Conservation (phyloP, 1,140 invertebrate genomes). For the Wasmannia auropunctata region DNA sequence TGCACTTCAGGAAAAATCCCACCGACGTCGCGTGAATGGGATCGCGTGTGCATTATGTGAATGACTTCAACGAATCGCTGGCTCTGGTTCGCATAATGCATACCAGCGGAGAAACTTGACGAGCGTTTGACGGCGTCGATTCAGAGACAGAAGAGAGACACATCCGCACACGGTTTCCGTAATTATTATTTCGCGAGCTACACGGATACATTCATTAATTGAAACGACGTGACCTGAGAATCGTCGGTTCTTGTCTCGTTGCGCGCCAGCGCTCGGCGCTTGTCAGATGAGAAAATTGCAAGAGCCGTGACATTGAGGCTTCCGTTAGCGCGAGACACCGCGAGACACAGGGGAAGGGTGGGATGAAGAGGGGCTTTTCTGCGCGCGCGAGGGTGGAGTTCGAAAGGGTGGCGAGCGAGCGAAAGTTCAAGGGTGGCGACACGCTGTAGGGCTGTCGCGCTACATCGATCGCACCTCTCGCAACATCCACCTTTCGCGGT, state of each 20-base stretch:
- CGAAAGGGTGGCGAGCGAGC: conserved; percentile 52
- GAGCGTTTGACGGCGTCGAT: background rate
- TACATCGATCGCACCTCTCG: conserved; percentile 78
- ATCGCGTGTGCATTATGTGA: conserved; percentile 37
- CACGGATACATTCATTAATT: conserved; percentile 70
- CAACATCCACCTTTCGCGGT: conserved; percentile 61
- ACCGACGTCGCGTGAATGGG: conserved; percentile 49
- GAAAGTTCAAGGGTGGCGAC: conserved; percentile 57
- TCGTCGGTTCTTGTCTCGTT: background rate
- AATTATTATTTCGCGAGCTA: conserved; percentile 47
- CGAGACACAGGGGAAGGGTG: background rate
- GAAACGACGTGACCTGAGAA: conserved; percentile 58
- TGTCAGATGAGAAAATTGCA: conserved; percentile 71
- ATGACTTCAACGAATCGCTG: background rate
- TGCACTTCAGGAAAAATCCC: conserved; percentile 62
- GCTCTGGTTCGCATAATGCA: background rate
- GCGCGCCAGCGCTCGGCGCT: conserved; percentile 46
- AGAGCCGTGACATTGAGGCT: conserved; percentile 71
- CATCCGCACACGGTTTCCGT: background rate
- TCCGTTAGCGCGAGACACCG: conserved; percentile 15
- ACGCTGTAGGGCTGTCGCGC: conserved; percentile 62
- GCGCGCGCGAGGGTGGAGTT: background rate
- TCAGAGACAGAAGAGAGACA: background rate
- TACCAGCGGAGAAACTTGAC: background rate
- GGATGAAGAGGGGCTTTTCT: conserved; percentile 39